A percentile compares a stretch with the other conserved stretches of the same genome.
These are phyloP conservation scores for Carterocephalus palaemon DNA, from an alignment of 2,888 invertebrate genomes.

Conservation along the genomic window DNA sequence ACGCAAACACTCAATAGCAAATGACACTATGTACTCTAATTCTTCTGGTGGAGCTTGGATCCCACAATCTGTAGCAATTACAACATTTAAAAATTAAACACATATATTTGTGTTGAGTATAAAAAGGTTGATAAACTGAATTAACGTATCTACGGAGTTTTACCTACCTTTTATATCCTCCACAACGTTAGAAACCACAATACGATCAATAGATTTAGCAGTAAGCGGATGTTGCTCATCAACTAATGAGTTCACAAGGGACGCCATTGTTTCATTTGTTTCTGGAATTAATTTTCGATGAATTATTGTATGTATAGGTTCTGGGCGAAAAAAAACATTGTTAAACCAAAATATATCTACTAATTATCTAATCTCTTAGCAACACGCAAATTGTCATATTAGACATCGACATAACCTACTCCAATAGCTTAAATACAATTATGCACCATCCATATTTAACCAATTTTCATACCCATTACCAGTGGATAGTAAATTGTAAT, in stretches of 20 bases:
- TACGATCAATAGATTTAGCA: slow-evolving; percentile 44
- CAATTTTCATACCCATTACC: no score
- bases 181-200: slow-evolving; percentile 43
- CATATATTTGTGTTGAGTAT: neutral
- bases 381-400: no score
- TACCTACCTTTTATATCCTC: slow-evolving; percentile 64
- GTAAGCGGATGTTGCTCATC: slow-evolving; percentile 49
- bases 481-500: no score
- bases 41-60: slow-evolving; percentile 44
- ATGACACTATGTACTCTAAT: slow-evolving; percentile 42
- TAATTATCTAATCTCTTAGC: no score
- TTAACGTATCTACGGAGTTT: no score
- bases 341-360: neutral
- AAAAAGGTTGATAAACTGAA: no score
- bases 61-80: slow-evolving; percentile 50
- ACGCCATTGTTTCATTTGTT: slow-evolving; percentile 61
- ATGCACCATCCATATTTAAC: no score
- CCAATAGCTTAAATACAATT: no score
- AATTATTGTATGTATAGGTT: no score
- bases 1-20: slow-evolving; percentile 51
- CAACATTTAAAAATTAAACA: neutral
- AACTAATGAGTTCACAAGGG: slow-evolving; percentile 56
- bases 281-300: slow-evolving; percentile 44
- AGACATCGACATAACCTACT: no score
- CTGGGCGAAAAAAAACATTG: no score